Conservation (phyloP, 2,888 invertebrate species). For the Stegana nigrithorax region DNA sequence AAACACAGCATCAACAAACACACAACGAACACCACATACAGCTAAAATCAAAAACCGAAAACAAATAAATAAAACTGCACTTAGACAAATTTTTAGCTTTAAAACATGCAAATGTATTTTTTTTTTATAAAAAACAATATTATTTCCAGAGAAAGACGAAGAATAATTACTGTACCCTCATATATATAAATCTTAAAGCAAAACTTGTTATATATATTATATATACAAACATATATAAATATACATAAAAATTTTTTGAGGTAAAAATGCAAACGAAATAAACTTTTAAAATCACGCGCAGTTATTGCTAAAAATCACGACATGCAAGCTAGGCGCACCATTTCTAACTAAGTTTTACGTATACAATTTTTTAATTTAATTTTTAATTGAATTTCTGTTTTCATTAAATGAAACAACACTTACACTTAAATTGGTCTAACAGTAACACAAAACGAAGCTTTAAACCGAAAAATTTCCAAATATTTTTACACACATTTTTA, state of each 20-base stretch:
- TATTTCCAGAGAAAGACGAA: slow-evolving; percentile 56
- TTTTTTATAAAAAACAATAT: background rate
- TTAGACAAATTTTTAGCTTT: slow-evolving; percentile 35
- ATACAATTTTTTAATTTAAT: background rate
- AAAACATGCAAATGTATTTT: slow-evolving; percentile 4
- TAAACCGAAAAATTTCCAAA: slow-evolving; percentile 19
- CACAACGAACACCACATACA: slow-evolving; percentile 13
- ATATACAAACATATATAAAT: slow-evolving; percentile 22
- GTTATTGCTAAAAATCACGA: slow-evolving; percentile 38
- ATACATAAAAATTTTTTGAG: slow-evolving; percentile 32
- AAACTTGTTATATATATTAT: too few species aligned
- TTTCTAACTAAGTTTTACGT: slow-evolving; percentile 13
- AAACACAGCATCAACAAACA: background rate
- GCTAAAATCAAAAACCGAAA: background rate
- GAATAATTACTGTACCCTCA: too few species aligned
- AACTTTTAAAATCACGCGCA: slow-evolving; percentile 28
- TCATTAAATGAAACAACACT: background rate
- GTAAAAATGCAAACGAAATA: slow-evolving; percentile 38
- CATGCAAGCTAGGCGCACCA: slow-evolving; percentile 40
- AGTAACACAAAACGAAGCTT: background rate
- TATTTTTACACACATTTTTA: slow-evolving; percentile 37
- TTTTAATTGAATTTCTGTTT: background rate
- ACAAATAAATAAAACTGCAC: slow-evolving; percentile 23
- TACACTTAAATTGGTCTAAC: background rate
- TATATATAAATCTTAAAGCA: too few species aligned